These are phyloP conservation scores for Cossypha heuglini DNA, from an alignment of 2,797 vertebrate genomes.

Conservation along the genomic window DNA sequence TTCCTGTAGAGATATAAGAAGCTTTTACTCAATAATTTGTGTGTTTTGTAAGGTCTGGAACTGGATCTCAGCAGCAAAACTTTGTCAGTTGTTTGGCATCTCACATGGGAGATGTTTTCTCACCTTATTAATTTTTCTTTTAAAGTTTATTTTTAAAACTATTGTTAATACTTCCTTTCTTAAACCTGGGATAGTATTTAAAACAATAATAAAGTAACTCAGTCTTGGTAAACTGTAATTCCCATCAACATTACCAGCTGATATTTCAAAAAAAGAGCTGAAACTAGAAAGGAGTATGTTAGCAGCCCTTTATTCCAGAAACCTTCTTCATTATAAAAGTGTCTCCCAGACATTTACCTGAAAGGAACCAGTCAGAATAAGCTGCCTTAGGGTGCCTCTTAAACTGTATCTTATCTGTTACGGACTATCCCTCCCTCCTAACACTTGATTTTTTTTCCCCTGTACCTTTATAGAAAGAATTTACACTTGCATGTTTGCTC, in stretches of 20 bases:
- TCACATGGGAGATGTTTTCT: not conserved
- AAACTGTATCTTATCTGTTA: not conserved
- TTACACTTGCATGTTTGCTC: not conserved
- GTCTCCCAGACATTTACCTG: not conserved
- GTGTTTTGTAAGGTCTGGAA: not conserved
- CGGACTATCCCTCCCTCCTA: not conserved
- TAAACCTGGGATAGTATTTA: not conserved
- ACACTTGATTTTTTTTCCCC: fast-evolving
- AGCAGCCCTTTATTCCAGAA: not conserved
- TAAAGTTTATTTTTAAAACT: not conserved
- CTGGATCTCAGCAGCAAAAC: not conserved
- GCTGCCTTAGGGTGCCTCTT: not conserved
- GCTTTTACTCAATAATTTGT: not conserved
- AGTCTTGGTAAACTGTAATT: not conserved
- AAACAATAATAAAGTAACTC: not conserved
- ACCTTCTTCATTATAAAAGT: not conserved
- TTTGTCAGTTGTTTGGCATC: not conserved
- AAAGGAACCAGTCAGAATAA: not conserved
- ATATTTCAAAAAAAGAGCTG: not conserved
- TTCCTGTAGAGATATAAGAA: not conserved
- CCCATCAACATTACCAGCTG: no score
- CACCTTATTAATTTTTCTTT: not conserved
- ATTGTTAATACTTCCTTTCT: not conserved
- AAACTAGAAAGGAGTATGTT: not conserved
- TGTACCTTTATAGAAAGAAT: not conserved